phyloP scores from a whole-genome alignment of 2,113 vertebrate genomes.

The Antechinus stuartii region DNA sequence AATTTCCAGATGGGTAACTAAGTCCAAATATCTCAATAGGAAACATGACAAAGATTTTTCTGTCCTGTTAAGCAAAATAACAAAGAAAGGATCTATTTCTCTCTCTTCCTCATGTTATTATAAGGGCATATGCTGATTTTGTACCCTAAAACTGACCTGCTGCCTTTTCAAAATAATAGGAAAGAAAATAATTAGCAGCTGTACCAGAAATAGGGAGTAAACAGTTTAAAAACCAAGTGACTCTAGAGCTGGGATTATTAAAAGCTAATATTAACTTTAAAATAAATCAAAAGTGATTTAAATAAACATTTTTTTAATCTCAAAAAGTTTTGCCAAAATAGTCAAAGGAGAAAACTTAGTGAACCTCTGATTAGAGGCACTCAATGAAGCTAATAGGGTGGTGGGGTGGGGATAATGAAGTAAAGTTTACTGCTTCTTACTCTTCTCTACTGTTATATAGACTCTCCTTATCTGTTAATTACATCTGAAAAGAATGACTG shows the following conservation, averaged over 20 bases:
- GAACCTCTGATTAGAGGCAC: not conserved
- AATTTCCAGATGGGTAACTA: rapidly evolving
- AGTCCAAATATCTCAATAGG: rapidly evolving
- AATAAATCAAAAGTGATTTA: conserved; percentile 1
- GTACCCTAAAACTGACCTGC: not conserved
- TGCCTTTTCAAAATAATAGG: conserved; percentile 34
- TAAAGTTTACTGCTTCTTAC: not conserved
- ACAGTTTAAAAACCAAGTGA: not conserved
- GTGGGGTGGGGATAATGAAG: too few relatives aligned
- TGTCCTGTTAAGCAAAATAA: not conserved
- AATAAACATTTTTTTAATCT: not conserved
- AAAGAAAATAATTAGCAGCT: conserved; percentile 34
- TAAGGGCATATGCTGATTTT: not conserved
- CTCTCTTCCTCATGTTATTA: not conserved
- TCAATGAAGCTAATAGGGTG: rapidly evolving
- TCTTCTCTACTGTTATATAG: not conserved
- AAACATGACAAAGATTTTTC: not conserved
- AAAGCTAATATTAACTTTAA: conserved; percentile 17
- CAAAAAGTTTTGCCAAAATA: not conserved
- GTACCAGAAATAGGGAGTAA: not conserved
- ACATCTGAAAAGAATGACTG: not conserved
- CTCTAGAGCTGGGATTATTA: not conserved
- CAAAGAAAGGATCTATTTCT: too few relatives aligned
- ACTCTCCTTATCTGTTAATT: not conserved
- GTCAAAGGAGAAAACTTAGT: not conserved